Conservation (phyloP, 2,113 vertebrate genomes). For the Datnioides undecimradiatus region DNA sequence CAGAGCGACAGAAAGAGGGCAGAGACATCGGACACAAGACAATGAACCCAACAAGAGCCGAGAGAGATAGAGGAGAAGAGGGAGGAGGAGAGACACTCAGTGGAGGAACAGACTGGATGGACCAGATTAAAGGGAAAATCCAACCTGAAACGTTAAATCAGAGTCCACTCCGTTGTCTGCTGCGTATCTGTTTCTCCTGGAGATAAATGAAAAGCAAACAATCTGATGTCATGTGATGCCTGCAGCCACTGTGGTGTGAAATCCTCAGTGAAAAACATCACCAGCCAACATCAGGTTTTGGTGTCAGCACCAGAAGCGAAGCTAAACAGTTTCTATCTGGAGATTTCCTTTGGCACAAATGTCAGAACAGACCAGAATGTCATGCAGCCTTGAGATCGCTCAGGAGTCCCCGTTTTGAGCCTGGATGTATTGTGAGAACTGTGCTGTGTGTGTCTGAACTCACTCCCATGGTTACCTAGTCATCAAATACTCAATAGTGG, state of each 20-base stretch:
- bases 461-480: conserved; percentile 1
- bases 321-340: too few species aligned
- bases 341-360: too few species aligned
- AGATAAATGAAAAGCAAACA: not conserved
- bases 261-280: not conserved
- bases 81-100: not conserved
- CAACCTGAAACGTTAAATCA: not conserved
- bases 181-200: not conserved
- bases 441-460: not conserved
- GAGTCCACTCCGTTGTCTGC: not conserved
- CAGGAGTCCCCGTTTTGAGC: not conserved
- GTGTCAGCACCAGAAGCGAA: not conserved
- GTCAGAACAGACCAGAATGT: not conserved
- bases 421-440: not conserved
- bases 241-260: not conserved
- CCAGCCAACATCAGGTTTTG: not conserved
- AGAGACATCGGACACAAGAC: conserved; percentile 43
- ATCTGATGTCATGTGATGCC: not conserved
- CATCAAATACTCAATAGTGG: not conserved
- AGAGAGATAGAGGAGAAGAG: not conserved
- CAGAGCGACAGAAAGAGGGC: conserved; percentile 66
- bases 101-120: not conserved
- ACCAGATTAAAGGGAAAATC: conserved; percentile 12
- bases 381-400: not conserved
- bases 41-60: conserved; percentile 23